phyloP scores from a whole-genome alignment of 2,113 vertebrate genomes.

The Equus quagga region DNA sequence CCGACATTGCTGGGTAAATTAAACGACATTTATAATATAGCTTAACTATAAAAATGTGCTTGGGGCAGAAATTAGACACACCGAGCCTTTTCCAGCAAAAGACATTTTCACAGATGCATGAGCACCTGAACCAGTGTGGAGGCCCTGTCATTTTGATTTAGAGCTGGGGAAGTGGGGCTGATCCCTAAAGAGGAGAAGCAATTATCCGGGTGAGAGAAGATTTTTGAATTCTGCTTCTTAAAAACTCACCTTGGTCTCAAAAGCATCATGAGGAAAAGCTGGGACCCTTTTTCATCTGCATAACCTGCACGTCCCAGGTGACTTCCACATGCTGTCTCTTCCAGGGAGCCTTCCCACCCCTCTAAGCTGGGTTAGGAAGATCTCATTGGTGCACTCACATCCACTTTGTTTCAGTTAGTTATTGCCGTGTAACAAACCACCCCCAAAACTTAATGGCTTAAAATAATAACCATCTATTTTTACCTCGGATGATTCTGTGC shows the following conservation, averaged over 20 bases:
- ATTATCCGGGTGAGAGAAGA: conserved; percentile 55
- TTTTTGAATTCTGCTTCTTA: neutral
- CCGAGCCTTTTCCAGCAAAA: conserved; percentile 73
- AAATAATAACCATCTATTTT: neutral
- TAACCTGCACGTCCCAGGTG: accelerated
- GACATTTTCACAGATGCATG: conserved; percentile 69
- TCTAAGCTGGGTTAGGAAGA: neutral
- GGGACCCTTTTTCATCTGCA: neutral
- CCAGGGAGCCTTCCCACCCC: neutral
- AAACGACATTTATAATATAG: conserved; percentile 75
- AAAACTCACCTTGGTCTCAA: neutral
- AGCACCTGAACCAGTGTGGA: conserved; percentile 75
- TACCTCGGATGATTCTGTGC: neutral
- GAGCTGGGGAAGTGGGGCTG: conserved; percentile 63
- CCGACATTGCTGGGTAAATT: conserved; percentile 68
- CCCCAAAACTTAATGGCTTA: neutral
- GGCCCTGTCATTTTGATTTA: conserved; percentile 74
- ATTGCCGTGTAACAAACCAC: neutral
- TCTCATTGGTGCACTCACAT: neutral
- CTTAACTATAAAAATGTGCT: conserved; percentile 81
- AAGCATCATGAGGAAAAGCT: neutral
- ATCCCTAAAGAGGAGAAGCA: conserved; percentile 57
- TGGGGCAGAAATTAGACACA: conserved; percentile 74
- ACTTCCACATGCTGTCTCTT: neutral
- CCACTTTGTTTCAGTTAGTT: neutral